Evolutionary conservation across 2,888 invertebrate genomes (phyloP).

Genomic region (Lasioglossum calceatum): DNA sequence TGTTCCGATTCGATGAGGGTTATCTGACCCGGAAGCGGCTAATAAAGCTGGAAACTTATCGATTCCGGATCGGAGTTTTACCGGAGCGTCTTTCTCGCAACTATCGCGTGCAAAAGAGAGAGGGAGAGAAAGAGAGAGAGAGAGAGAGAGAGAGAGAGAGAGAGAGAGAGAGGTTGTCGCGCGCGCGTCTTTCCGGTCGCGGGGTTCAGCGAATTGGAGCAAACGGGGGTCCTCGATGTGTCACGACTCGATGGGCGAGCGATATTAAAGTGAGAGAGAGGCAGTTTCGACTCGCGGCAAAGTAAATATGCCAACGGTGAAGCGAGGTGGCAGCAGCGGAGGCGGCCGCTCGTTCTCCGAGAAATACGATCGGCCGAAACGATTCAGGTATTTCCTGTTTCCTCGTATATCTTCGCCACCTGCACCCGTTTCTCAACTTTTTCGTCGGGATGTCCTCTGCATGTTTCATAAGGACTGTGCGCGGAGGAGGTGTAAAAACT

Average conservation of each 20-base stretch:
- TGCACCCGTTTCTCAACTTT: constrained; percentile 75
- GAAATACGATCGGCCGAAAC: constrained; percentile 73
- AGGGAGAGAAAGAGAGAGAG: neutral
- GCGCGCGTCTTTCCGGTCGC: neutral
- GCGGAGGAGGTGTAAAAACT: constrained; percentile 70
- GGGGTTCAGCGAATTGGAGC: neutral
- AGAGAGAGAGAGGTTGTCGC: neutral
- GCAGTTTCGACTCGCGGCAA: constrained; percentile 31
- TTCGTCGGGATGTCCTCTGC: constrained; percentile 72
- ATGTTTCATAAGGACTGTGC: constrained; percentile 73
- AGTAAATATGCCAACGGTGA: constrained; percentile 58
- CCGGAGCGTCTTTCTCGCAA: neutral
- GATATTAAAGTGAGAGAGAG: constrained; percentile 51
- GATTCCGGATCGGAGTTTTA: neutral
- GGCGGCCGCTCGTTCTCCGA: constrained; percentile 50
- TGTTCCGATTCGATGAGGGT: neutral
- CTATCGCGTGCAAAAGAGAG: neutral
- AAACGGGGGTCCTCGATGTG: constrained; percentile 17
- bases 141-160: neutral
- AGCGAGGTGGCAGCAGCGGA: constrained; percentile 27
- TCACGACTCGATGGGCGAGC: constrained; percentile 18
- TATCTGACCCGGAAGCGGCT: constrained; percentile 1
- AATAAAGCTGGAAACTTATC: constrained; percentile 4
- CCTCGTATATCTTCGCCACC: constrained; percentile 73
- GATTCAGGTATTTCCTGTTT: constrained; percentile 74